A percentile compares a stretch with the other conserved stretches of the same genome.
Conservation (phyloP, 2,113 vertebrate genomes). For the Hippolais icterina region DNA sequence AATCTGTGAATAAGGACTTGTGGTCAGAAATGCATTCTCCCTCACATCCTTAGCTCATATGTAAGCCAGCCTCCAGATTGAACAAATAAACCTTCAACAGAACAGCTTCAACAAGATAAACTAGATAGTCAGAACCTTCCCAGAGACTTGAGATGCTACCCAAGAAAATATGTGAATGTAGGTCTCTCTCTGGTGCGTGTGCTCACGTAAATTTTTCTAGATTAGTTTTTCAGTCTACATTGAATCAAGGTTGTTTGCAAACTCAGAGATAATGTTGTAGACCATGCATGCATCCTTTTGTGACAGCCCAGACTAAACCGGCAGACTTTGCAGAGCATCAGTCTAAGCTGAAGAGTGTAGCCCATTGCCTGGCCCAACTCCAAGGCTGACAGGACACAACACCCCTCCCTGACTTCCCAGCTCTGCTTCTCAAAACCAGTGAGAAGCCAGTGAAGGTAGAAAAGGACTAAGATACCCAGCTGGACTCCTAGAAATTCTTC, state of each 20-base stretch:
- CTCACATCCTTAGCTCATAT: background rate
- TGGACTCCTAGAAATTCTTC: background rate
- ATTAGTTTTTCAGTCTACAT: background rate
- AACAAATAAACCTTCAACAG: background rate
- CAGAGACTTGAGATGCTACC: background rate
- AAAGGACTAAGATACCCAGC: background rate
- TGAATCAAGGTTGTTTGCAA: background rate
- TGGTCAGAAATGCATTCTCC: background rate
- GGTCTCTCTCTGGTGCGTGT: background rate
- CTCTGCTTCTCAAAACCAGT: background rate
- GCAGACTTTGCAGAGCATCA: background rate
- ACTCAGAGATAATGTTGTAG: background rate
- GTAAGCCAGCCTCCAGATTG: background rate
- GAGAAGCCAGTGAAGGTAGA: background rate
- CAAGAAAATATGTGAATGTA: background rate
- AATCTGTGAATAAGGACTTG: background rate
- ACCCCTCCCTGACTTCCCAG: background rate
- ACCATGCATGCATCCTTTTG: background rate
- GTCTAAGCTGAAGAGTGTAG: background rate
- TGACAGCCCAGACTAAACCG: background rate
- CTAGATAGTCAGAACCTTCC: background rate
- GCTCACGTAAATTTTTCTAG: background rate
- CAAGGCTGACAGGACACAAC: background rate
- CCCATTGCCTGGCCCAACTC: background rate
- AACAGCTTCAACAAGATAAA: constrained; percentile 12